Evolutionary conservation across 2,113 vertebrate species (phyloP).

Genomic region (Cheirogaleus medius): DNA sequence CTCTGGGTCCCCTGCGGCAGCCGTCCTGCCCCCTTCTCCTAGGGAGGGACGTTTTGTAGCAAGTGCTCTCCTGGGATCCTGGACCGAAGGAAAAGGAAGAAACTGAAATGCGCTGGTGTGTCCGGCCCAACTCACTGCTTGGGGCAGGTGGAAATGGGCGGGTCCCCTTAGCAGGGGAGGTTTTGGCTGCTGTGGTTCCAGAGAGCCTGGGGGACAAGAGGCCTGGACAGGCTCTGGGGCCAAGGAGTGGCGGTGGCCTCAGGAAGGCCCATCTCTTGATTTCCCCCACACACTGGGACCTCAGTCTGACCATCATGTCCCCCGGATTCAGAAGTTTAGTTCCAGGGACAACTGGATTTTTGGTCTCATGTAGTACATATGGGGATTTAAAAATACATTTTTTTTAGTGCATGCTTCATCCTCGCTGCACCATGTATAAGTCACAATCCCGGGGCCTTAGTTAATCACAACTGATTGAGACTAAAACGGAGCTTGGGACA

Average conservation of each 20-base stretch:
- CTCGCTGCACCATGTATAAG: background rate
- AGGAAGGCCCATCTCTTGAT: background rate
- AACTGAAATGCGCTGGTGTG: background rate
- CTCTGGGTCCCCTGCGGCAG: background rate
- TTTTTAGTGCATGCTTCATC: background rate
- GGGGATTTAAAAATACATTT: background rate
- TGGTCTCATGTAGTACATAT: background rate
- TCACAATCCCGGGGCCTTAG: background rate
- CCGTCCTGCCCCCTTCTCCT: background rate
- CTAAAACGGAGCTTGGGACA: background rate
- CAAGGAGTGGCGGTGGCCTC: background rate
- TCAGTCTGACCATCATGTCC: background rate
- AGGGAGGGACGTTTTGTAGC: background rate
- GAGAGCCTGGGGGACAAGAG: background rate
- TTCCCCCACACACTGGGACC: too few species aligned
- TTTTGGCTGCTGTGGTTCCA: background rate
- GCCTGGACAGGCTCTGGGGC: background rate
- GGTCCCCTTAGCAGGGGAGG: background rate
- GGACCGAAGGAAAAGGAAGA: background rate
- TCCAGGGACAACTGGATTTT: background rate
- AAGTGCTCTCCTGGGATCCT: background rate
- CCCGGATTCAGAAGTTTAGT: background rate
- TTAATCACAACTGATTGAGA: background rate
- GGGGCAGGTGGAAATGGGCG: background rate
- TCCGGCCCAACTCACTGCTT: background rate